Percentiles rank a stretch among this genome's conserved stretches.
Evolutionary conservation across 2,888 invertebrate genomes (phyloP).

Genomic region (Hypomecis atomaria): DNA sequence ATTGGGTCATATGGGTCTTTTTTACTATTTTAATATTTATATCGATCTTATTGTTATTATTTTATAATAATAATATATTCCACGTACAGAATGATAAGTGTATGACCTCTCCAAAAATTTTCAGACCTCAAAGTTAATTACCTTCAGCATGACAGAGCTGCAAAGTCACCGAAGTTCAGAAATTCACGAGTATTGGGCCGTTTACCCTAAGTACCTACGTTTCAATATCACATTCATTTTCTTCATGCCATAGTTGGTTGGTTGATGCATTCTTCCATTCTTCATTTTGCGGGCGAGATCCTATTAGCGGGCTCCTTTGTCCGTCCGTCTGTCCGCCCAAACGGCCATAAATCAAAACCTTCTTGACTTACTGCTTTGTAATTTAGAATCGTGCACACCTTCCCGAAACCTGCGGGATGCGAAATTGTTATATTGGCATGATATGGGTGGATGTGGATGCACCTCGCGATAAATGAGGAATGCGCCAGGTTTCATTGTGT

Average conservation of each 20-base stretch:
- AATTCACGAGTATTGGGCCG: too few species aligned
- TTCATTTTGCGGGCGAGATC: slow-evolving; percentile 42
- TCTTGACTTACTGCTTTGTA: slow-evolving; percentile 45
- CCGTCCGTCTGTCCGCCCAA: slow-evolving; percentile 40
- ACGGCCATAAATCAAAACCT: slow-evolving; percentile 45
- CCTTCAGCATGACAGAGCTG: too few species aligned
- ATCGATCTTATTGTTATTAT: too few species aligned
- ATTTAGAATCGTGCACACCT: slow-evolving; percentile 44
- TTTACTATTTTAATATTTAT: too few species aligned
- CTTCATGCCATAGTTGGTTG: slow-evolving; percentile 11
- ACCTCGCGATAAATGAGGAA: slow-evolving; percentile 13
- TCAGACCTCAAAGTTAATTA: too few species aligned
- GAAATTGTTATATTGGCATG: slow-evolving; percentile 33
- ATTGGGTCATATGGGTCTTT: too few species aligned
- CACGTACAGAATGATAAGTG: too few species aligned
- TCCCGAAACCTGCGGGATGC: slow-evolving; percentile 36
- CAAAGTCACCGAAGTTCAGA: too few species aligned
- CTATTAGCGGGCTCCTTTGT: slow-evolving; percentile 46
- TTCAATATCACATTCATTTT: slow-evolving; percentile 15
- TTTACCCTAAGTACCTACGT: slow-evolving; percentile 5
- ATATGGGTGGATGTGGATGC: slow-evolving; percentile 7
- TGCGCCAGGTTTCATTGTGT: slow-evolving; percentile 14
- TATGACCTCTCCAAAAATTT: too few species aligned
- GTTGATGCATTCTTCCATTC: slow-evolving; percentile 36
- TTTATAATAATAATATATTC: too few species aligned